A percentile compares a stretch with the other conserved stretches of the same genome.
Conservation (phyloP, 2,888 invertebrate species). For the Drosophila pegasa region DNA sequence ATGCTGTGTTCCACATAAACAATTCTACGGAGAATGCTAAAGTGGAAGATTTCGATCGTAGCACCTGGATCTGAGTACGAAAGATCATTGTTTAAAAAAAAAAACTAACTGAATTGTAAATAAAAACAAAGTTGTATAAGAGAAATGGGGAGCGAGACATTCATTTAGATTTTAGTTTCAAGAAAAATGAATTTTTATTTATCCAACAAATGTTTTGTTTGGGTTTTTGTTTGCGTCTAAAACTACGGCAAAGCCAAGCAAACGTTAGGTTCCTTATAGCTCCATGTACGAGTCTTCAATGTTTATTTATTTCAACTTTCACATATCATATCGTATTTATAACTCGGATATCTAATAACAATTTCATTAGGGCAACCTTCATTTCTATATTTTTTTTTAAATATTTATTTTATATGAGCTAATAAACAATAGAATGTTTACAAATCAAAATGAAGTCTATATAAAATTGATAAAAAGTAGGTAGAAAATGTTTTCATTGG, state of each 20-base stretch:
- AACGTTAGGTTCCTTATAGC: too few species aligned
- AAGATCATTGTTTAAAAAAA: neutral
- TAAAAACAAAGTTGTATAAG: neutral
- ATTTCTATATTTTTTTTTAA: neutral
- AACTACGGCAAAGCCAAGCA: neutral
- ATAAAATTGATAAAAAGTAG: too few species aligned
- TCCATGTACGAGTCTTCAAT: neutral
- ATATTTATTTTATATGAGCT: too few species aligned
- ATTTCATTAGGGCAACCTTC: too few species aligned
- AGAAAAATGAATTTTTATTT: neutral
- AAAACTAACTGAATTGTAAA: neutral
- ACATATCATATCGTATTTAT: neutral
- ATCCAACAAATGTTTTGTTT: neutral
- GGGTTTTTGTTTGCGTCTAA: neutral
- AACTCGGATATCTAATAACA: neutral
- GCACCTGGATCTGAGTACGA: slow-evolving; percentile 53
- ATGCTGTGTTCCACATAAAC: slow-evolving; percentile 51
- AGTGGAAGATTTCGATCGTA: slow-evolving; percentile 35
- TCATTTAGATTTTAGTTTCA: slow-evolving; percentile 1
- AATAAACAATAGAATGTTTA: too few species aligned
- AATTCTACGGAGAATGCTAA: slow-evolving; percentile 12
- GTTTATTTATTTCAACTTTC: neutral
- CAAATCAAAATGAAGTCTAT: too few species aligned
- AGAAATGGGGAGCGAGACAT: neutral
- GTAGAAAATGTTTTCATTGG: too few species aligned